Evolutionary conservation across 2,797 vertebrate genomes (phyloP), one percentile per base, ranked within the genome.

Genomic region (Peromyscus melanophrys): DNA sequence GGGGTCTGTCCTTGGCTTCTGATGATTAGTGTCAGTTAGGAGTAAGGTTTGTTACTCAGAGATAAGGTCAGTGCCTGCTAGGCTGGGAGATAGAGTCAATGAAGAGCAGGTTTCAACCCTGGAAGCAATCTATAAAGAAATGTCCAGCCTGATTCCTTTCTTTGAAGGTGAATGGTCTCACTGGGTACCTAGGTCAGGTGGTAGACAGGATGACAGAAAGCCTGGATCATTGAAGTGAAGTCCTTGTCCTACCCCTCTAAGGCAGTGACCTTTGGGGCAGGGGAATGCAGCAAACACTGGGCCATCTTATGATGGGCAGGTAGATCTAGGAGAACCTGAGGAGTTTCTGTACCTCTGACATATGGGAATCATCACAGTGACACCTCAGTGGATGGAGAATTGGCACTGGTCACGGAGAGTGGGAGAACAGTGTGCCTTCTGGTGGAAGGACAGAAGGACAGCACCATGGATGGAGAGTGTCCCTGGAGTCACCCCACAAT

Each of bases 261-360:
- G 43, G 13, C 14, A 23, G 34, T 19, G 40, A 11, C 40, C n/a
- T 34, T 57, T 0, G 0, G 16, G 12, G 4, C 23, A 37, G 65
- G 63, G 46, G 14, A n/a, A 34, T 6, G 4, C 14, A 91, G 14
- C 19, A 67, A 67, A 40, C 4, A 9, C 11, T 37, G 67, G 49
- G 34, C 49, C 31, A 29, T 19, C 31, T 3, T 65, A 3, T 8
- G 14, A 4, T 13, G 52, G 52, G 2, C 37, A 75, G 21, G 34
- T 34, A 34, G n/a, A 78, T 43, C 19, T 9, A n/a, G n/a, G n/a
- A 27, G 43, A 40, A 29, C 21, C 46, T 76, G 55, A 27, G 0
- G 40, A 29, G 34, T 34, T 46, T 31, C 63, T 4, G 16, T 0
- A 29, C 12, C 13, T 55, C 55, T 89, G 55, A 75, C 34, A 25